Conservation (phyloP, 1,140 invertebrate species). For the Steinernema khuongi region DNA sequence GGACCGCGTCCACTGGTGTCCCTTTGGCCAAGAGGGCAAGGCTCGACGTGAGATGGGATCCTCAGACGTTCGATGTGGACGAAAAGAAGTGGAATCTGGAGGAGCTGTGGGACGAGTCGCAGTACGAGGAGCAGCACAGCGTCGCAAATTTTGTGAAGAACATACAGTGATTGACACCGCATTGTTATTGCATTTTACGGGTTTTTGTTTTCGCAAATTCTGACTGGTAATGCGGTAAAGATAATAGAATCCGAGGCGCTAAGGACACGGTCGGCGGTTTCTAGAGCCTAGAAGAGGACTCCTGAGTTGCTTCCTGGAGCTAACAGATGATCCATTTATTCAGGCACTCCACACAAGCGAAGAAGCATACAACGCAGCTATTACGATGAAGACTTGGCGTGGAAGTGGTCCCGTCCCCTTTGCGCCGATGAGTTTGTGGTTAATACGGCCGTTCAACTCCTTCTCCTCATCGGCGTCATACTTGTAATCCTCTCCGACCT, state of each 20-base stretch:
- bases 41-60: not conserved
- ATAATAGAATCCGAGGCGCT: not conserved
- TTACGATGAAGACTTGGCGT: too few species aligned
- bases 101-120: constrained; percentile 47
- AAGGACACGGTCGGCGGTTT: too few species aligned
- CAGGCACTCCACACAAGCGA: too few species aligned
- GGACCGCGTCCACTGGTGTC: not conserved
- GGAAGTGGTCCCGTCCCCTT: too few species aligned
- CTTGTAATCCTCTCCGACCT: too few species aligned
- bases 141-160: constrained; percentile 39
- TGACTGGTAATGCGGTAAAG: not conserved
- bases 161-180: not conserved
- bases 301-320: too few species aligned
- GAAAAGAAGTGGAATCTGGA: constrained; percentile 42
- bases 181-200: not conserved
- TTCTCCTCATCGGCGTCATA: too few species aligned
- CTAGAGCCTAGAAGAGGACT: too few species aligned
- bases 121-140: constrained; percentile 49
- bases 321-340: too few species aligned
- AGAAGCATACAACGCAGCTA: too few species aligned
- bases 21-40: constrained; percentile 20
- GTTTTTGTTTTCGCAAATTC: not conserved
- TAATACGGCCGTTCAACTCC: too few species aligned
- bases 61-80: not conserved
- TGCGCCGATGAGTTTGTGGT: too few species aligned